Evolutionary conservation across 2,113 vertebrate species (phyloP).

Genomic region (Salvelinus namaycush): DNA sequence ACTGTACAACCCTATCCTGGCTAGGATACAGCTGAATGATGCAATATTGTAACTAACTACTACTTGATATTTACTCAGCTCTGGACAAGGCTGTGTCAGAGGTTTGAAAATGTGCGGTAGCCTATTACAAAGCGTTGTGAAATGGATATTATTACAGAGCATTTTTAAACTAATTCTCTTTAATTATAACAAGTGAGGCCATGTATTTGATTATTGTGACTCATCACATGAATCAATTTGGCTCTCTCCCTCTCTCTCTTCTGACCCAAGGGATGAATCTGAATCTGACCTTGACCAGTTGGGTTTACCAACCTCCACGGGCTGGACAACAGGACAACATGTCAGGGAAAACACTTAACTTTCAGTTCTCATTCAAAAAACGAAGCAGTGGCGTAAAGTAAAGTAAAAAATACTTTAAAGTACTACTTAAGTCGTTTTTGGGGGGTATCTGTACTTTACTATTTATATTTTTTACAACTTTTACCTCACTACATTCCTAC

Average conservation of each 20-base stretch:
- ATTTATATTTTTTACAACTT: too few species aligned
- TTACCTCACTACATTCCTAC: too few species aligned
- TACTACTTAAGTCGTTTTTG: too few species aligned
- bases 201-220: background rate
- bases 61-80: too few species aligned
- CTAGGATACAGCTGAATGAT: background rate
- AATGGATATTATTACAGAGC: too few species aligned
- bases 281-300: constrained; percentile 48
- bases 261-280: constrained; percentile 36
- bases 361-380: constrained; percentile 63
- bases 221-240: background rate
- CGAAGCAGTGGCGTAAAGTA: background rate
- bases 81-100: too few species aligned
- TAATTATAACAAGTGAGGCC: background rate
- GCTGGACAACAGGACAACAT: constrained; percentile 40
- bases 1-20: background rate
- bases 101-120: too few species aligned
- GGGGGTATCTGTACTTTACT: too few species aligned
- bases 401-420: background rate
- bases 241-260: constrained; percentile 36
- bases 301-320: constrained; percentile 52
- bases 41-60: background rate
- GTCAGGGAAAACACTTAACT: constrained; percentile 56
- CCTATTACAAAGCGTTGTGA: too few species aligned
- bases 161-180: background rate